Percentiles rank a stretch among this genome's conserved stretches.
phyloP scores from a whole-genome alignment of 1,140 invertebrate genomes.

The roundworm (Caenorhabditis elegans) region WBcel235 BX284604.4:432501-433000 shows the following conservation, averaged over 20 bases:
- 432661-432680: conserved; percentile 49
- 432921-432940: not conserved
- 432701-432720: conserved; percentile 64
- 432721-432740: conserved; percentile 78
- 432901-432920: not conserved
- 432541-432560: too few relatives aligned
- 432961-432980: not conserved
- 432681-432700: conserved; percentile 75
- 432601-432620: too few relatives aligned
- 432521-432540: too few relatives aligned
- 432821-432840: not conserved
- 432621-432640: not conserved
- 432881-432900: conserved; percentile 26
- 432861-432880: not conserved
- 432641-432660: not conserved
- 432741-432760: conserved; percentile 21
- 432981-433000: conserved; percentile 15
- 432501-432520: too few relatives aligned
- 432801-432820: conserved; percentile 12
- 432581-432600: too few relatives aligned
- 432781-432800: not conserved
- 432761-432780: conserved; percentile 4
- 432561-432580: too few relatives aligned
- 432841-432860: not conserved
- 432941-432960: not conserved